Conservation (phyloP, 2,797 vertebrate species). For the Phrynocephalus guinanensis region DNA sequence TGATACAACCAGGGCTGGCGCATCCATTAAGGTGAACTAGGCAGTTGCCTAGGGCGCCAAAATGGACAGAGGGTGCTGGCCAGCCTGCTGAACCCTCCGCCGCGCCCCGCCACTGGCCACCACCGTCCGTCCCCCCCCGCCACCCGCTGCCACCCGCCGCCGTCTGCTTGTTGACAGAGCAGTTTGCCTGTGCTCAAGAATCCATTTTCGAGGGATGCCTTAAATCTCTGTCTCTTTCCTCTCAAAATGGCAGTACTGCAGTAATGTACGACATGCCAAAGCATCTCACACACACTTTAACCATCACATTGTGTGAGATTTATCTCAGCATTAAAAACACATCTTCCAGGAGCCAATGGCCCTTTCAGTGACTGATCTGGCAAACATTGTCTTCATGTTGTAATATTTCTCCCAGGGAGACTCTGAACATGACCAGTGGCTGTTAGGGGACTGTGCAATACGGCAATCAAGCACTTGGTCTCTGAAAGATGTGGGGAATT, state of each 20-base stretch:
- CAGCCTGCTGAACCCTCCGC: too few species aligned
- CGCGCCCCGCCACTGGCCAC: too few species aligned
- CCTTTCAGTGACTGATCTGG: conserved; percentile 17
- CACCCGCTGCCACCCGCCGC: too few species aligned
- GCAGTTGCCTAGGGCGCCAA: too few species aligned
- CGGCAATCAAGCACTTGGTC: not conserved
- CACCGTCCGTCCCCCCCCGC: too few species aligned
- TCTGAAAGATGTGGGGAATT: not conserved
- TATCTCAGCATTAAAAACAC: conserved; percentile 33
- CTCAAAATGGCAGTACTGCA: not conserved
- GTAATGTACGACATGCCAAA: not conserved
- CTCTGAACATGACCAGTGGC: not conserved
- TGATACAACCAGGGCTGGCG: too few species aligned
- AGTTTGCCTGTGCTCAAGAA: not conserved
- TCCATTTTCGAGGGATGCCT: not conserved
- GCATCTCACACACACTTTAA: not conserved
- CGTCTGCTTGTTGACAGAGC: not conserved
- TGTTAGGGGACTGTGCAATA: not conserved
- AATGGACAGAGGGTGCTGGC: too few species aligned
- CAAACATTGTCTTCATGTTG: not conserved
- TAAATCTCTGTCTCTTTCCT: not conserved
- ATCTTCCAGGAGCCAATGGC: conserved; percentile 21
- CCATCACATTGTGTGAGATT: conserved; percentile 13
- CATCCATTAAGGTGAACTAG: too few species aligned
- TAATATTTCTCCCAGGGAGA: conserved; percentile 21